A percentile compares a stretch with the other conserved stretches of the same genome.
Evolutionary conservation across 23 tunicate species (phyloP).

Genomic region (Clavelina lepadiformis): DNA sequence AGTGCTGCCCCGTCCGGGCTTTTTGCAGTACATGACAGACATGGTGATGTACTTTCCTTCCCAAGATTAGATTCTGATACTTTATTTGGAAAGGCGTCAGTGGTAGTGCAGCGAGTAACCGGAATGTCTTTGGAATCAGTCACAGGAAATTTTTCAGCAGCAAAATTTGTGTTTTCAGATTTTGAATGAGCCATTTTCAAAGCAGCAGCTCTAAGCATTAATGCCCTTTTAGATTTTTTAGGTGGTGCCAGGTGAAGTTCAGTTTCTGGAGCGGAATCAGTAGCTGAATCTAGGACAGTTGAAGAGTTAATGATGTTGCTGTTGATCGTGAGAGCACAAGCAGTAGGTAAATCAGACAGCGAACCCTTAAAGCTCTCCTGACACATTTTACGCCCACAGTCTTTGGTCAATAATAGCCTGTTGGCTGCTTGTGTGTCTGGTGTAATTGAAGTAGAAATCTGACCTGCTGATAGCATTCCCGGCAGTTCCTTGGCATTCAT

Average conservation of each 20-base stretch:
- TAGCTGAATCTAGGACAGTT: conserved; percentile 44
- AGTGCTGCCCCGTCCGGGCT: conserved; percentile 23
- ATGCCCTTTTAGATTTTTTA: neutral
- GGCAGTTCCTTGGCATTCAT: conserved; percentile 7
- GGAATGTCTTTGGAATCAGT: no score
- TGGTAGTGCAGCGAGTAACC: no score
- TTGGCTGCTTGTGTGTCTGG: neutral
- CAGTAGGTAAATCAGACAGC: no score
- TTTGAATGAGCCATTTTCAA: neutral
- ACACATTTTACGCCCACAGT: no score
- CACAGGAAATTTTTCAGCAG: neutral
- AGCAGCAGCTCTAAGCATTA: neutral
- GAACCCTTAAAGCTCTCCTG: no score
- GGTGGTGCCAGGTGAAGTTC: conserved; percentile 23
- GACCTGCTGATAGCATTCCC: neutral
- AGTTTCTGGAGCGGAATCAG: conserved; percentile 81
- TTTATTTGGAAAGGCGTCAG: no score
- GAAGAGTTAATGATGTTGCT: neutral
- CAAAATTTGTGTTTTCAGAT: neutral
- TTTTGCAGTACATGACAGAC: neutral
- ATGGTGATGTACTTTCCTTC: no score
- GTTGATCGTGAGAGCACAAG: neutral
- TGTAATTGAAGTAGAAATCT: neutral
- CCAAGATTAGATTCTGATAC: no score
- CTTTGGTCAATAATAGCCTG: no score